phyloP scores from a whole-genome alignment of 35 echinoderm and acorn worm genomes.

The Acanthaster planci region DNA sequence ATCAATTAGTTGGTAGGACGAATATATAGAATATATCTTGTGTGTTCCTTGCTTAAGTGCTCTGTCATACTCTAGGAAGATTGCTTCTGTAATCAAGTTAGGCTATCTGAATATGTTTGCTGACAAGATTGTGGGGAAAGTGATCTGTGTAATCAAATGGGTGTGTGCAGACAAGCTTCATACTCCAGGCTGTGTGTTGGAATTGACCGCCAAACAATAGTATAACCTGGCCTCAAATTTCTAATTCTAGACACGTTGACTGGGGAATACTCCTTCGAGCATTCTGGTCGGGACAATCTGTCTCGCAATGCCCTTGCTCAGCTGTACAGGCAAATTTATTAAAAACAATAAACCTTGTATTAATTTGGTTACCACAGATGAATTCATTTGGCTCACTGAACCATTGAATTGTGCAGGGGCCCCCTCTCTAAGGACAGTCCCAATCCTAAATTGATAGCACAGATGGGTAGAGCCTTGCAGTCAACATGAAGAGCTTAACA shows the following conservation, averaged over 20 bases:
- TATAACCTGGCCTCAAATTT: neutral
- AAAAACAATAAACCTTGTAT: slow-evolving; percentile 15
- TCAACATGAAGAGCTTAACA: neutral
- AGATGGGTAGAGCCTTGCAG: neutral
- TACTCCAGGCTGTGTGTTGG: no score
- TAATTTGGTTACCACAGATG: slow-evolving; percentile 1
- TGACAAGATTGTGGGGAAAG: slow-evolving; percentile 16
- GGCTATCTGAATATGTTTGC: neutral
- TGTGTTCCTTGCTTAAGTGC: slow-evolving; percentile 3
- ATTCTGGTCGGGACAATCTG: neutral
- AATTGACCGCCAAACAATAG: no score
- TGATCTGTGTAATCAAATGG: neutral
- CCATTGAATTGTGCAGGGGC: neutral
- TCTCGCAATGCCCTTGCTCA: neutral
- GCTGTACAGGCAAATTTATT: neutral
- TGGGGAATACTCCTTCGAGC: neutral
- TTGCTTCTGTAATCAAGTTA: slow-evolving; percentile 9
- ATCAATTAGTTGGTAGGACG: neutral
- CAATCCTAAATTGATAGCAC: slow-evolving; percentile 1
- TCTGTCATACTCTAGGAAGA: neutral
- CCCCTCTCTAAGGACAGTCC: neutral
- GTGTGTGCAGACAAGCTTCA: no score
- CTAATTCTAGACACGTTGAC: neutral
- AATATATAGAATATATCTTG: neutral
- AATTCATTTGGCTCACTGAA: neutral